Percentiles rank a stretch among this genome's conserved stretches.
Evolutionary conservation across 1,140 invertebrate genomes (phyloP).

Genomic region (Lethocerus indicus): DNA sequence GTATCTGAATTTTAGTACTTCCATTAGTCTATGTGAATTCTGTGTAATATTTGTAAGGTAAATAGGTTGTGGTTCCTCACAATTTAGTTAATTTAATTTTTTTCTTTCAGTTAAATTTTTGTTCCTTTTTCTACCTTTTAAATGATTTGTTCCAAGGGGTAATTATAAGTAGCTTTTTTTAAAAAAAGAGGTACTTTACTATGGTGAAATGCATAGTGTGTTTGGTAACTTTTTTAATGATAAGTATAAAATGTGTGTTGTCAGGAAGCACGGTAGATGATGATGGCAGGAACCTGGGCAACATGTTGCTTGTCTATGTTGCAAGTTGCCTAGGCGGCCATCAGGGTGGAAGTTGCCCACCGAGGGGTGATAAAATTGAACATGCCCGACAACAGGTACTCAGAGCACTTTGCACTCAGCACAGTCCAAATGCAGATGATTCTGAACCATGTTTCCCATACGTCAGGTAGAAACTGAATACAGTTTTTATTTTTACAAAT

Average conservation of each 20-base stretch:
- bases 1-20: background rate
- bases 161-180: background rate
- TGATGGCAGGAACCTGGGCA: slow-evolving; percentile 41
- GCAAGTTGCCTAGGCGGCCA: slow-evolving; percentile 86
- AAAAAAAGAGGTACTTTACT: too few relatives aligned
- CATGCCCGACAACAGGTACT: slow-evolving; percentile 59
- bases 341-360: slow-evolving; percentile 50
- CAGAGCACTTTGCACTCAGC: slow-evolving; percentile 26
- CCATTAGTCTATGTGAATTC: background rate
- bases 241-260: too few relatives aligned
- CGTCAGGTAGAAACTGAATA: slow-evolving; percentile 27
- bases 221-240: too few relatives aligned
- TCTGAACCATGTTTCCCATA: slow-evolving; percentile 61
- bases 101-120: background rate
- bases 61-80: background rate
- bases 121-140: background rate
- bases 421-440: slow-evolving; percentile 44
- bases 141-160: too few relatives aligned
- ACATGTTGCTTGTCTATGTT: slow-evolving; percentile 80
- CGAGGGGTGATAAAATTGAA: slow-evolving; percentile 44
- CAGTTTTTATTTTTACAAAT: slow-evolving; percentile 2
- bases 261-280: slow-evolving; percentile 13
- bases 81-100: background rate
- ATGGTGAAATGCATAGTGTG: too few relatives aligned
- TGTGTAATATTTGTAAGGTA: slow-evolving; percentile 1